Evolutionary conservation across 2,797 vertebrate species (phyloP).

Genomic region (Manis javanica): DNA sequence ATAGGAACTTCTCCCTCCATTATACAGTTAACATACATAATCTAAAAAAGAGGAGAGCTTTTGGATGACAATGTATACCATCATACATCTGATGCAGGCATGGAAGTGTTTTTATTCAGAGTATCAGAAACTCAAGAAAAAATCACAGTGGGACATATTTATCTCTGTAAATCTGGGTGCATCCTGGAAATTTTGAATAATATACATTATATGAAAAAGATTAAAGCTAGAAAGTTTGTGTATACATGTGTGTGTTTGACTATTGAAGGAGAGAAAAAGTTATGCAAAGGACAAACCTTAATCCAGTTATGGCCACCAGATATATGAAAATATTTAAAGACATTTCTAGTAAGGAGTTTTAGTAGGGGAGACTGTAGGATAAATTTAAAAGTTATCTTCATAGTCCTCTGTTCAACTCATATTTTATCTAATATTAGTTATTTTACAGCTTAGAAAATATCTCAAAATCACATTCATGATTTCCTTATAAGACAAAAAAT

Average conservation of each 20-base stretch:
- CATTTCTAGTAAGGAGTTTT: not conserved
- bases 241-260: not conserved
- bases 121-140: not conserved
- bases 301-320: not conserved
- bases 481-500: not conserved
- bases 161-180: not conserved
- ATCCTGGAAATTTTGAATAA: not conserved
- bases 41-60: not conserved
- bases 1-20: slow-evolving; percentile 69
- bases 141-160: not conserved
- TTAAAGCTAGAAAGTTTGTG: not conserved
- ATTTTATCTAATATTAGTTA: slow-evolving; percentile 18
- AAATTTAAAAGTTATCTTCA: not conserved
- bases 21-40: not conserved
- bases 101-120: not conserved
- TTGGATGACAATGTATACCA: not conserved
- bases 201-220: not conserved
- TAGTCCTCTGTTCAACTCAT: not conserved
- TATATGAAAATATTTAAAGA: not conserved
- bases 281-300: not conserved
- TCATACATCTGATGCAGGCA: not conserved
- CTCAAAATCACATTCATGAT: not conserved
- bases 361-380: not conserved
- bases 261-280: not conserved
- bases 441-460: not conserved